A percentile compares a stretch with the other conserved stretches of the same genome.
Conservation (phyloP, 1,140 invertebrate genomes). For the Onthophagus taurus region DNA sequence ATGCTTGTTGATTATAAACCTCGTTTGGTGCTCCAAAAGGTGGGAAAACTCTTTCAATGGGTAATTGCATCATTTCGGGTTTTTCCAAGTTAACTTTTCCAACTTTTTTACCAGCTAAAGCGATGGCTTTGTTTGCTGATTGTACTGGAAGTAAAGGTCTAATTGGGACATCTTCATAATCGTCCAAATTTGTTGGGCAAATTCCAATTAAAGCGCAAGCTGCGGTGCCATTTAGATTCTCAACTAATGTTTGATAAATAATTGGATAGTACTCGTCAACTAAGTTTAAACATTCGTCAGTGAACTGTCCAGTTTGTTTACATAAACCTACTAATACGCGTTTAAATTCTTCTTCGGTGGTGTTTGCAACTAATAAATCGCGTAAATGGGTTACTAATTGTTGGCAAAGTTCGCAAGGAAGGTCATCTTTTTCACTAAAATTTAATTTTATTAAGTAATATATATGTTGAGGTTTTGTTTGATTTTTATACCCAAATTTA, state of each 20-base stretch:
- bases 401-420: conserved; percentile 77
- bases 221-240: conserved; percentile 55
- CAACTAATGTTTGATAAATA: conserved; percentile 62
- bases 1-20: conserved; percentile 46
- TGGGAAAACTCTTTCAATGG: conserved; percentile 54
- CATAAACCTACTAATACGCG: conserved; percentile 67
- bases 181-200: conserved; percentile 41
- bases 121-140: conserved; percentile 33
- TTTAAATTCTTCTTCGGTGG: conserved; percentile 73
- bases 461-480: no score
- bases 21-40: conserved; percentile 28
- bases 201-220: conserved; percentile 63
- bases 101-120: conserved; percentile 12
- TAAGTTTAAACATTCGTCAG: conserved; percentile 53
- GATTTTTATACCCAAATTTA: conserved; percentile 36
- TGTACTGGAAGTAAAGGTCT: conserved; percentile 44
- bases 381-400: conserved; percentile 68
- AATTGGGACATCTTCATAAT: conserved; percentile 39
- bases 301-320: conserved; percentile 63
- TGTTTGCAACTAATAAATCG: conserved; percentile 74
- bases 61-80: conserved; percentile 45
- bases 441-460: not conserved
- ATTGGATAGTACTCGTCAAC: conserved; percentile 67
- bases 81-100: conserved; percentile 11
- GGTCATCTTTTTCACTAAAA: conserved; percentile 45